Evolutionary conservation across 2,888 invertebrate genomes (phyloP), one percentile per base, ranked within the genome.

Genomic region (Drosophila tanythrix): DNA sequence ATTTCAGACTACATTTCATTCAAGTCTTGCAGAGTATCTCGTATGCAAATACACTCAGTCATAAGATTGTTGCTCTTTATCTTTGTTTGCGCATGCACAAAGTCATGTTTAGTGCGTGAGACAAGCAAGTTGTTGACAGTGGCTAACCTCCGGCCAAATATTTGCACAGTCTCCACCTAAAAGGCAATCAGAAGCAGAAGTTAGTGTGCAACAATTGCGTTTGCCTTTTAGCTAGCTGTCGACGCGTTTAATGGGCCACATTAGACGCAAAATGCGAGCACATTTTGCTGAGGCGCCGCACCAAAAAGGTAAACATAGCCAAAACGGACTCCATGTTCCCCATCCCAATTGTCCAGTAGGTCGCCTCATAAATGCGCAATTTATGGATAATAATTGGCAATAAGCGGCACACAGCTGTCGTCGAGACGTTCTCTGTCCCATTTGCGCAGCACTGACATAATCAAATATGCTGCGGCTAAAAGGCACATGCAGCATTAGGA

Each of bases 311-410:
- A 86, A 86, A 73, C 73, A 79, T 55, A 60, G 52, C 35, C 70
- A 53, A 55, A 51, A 51, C 25, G 50, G 38, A 52, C 36, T 36
- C 10, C 51, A 53, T 40, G 18, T 27, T n/a, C 43, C 33, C 31
- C 11, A 18, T 27, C 15, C 48, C 58, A 43, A 38, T 57, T 25
- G 27, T 4, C 53, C 57, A 29, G 43, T 59, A 56, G 25, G 51
- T 38, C 33, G 58, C 31, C 76, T 74, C 79, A 75, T 81, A 89
- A 86, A 83, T 87, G 82, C 76, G 87, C 90, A 88, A 90, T 90
- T 91, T 90, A 90, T 89, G 81, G 82, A 83, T 81, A 90, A 90
- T 90, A 91, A 90, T 91, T 91, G 90, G 78, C 90, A 90, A 87
- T 87, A 87, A 87, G 85, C 85, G 78, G 52, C 82, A 70, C 79